Base-by-base conservation (phyloP, 2,888 invertebrate genomes). In the Marronus borbonicus region DNA sequence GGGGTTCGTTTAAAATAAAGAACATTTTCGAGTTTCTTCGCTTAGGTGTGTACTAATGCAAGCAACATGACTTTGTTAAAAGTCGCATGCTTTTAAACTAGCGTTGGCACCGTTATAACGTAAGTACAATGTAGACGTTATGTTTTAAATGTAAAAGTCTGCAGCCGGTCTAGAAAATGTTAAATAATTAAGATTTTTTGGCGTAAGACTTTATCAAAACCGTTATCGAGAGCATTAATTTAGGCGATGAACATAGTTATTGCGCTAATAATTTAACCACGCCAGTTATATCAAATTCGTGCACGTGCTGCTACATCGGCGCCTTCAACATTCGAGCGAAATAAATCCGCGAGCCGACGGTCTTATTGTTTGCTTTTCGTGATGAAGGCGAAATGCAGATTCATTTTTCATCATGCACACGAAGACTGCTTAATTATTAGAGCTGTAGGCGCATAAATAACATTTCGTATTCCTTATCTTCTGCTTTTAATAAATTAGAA, bases 391-490 rank as follows among this genome's bases (percentile, higher is more conserved):
- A 44, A 81, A 77, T 85, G 84, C 84, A 82, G 85, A 82, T 83
- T 80, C 81, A 85, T 84, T 84, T 83, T 84, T 85, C 83, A 84
- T 83, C 60, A 24, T 60, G 60, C 60, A 60, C 60, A 28, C 44
- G 12, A 55, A 8, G 12, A 80, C 80, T 80, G 79, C 80, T 81
- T 83, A 83, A 83, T 84, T 84, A 83, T 83, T 80, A 80, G 82
- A 77, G 78, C 81, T 79, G 80, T 81, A 70, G 52, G 82, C 82
- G 81, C 49, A 84, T 85, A 84, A 85, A 85, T 85, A 82, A 83
- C 76, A 80, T 79, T 84, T 83, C 83, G 5, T 50, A 84, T 84
- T 84, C 83, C 85, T 86, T 86, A 86, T 86, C 86, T 44, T 44
- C 8, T 82, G 80, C 82, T 80, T 79, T 82, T 83, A 85, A 69